Base-by-base conservation (phyloP, 2,888 invertebrate species). In the Xylophagus ater region DNA sequence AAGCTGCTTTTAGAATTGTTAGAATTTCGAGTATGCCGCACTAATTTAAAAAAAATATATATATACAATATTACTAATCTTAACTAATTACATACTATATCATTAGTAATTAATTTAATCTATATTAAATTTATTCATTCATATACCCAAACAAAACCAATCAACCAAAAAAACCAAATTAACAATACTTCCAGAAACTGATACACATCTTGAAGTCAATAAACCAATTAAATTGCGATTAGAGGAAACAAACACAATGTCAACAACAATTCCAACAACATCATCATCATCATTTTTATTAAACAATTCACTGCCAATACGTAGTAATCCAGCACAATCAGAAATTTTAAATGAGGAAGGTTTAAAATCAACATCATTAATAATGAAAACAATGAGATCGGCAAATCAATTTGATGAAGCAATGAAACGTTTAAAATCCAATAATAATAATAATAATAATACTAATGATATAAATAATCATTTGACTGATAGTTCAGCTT, bases 321-420 rank as follows among this genome's bases (percentile, higher is more conserved):
- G 35, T 14, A 36, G 37, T 29, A 34, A 28, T 6, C 34, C 40
- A 14, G 31, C 37, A 10, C 40, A 40, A 12, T 21, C 34, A n/a
- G 40, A 40, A 40, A 34, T 17, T 4, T 8, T 34, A 15, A 23
- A 19, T 17, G 29, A n/a, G 40, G 56, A 61, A 39, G 58, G 60
- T 8, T 46, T 65, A 25, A 65, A 65, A 47, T 65, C 65, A 17
- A 65, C 65, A 1, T 61, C 65, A 9, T 51, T 65, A 9, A 65
- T 65, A 18, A 65, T 65, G 50, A 56, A 54, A 44, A 65, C 65
- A 1, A 58, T 65, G 50, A 59, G 61, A 12, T 62, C 63, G 12
- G 60, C 63, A 17, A 62, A 49, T 43, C 60, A 63, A 47, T 65
- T 63, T 47, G 64, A 65, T 49, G 65, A 64, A 44, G 60, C 63